Percentiles rank a stretch among this genome's conserved stretches.
Conservation (phyloP, 1,140 invertebrate species). For the Epicauta chinensis region DNA sequence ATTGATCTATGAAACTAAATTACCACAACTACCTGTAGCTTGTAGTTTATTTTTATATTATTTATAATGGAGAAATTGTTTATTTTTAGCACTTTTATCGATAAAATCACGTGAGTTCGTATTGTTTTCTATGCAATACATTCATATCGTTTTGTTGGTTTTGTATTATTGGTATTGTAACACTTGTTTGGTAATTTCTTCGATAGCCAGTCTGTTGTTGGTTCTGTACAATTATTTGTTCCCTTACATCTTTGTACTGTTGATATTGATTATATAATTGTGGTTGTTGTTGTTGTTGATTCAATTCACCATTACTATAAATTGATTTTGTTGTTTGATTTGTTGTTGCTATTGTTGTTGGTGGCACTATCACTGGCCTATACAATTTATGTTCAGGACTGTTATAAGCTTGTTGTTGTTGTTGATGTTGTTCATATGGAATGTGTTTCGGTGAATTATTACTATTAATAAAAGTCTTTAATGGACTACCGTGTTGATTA, state of each 20-base stretch:
- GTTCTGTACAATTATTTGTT: constrained; percentile 32
- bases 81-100: constrained; percentile 7
- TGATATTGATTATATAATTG: constrained; percentile 32
- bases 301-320: constrained; percentile 33
- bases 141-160: constrained; percentile 23
- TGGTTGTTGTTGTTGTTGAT: constrained; percentile 33
- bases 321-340: not conserved
- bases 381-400: constrained; percentile 24
- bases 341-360: not conserved
- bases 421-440: constrained; percentile 25
- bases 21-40: not conserved
- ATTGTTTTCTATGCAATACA: constrained; percentile 26
- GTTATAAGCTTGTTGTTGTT: constrained; percentile 6
- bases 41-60: constrained; percentile 7
- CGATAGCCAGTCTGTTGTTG: constrained; percentile 23
- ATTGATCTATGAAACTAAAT: too few relatives aligned
- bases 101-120: constrained; percentile 32
- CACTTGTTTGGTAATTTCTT: constrained; percentile 32
- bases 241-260: constrained; percentile 34
- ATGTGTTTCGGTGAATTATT: constrained; percentile 31
- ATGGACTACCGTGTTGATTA: constrained; percentile 26
- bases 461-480: constrained; percentile 22
- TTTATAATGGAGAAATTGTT: constrained; percentile 4
- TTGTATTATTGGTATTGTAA: constrained; percentile 30
- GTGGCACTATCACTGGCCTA: constrained; percentile 3